Evolutionary conservation across 2,888 invertebrate species (phyloP), one percentile per base, ranked within the genome.

Genomic region (Dasypogon diadema): DNA sequence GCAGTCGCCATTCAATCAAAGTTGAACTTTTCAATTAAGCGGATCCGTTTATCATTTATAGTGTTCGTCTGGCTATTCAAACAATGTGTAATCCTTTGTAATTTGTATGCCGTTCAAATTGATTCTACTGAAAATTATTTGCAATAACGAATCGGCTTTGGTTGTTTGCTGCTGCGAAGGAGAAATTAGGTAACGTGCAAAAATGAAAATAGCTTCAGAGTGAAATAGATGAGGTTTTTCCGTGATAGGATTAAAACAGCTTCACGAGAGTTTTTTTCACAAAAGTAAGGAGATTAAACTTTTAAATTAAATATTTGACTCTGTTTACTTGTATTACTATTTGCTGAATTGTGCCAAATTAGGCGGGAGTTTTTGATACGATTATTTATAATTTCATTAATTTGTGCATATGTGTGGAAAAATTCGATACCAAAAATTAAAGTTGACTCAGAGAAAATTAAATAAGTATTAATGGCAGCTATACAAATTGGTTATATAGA

Each of bases 41-140:
- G 34, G 5, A 10, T 10, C 5, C 34, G 34, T 30, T 30, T 30
- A 30, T 30, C 34, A 30, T 30, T 30, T 30, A 30, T 10, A 1
- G 34, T 30, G 34, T 30, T 58, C 58, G 58, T 58, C 30, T 58
- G 58, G 26, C 26, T 58, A 24, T 58, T 26, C 30, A 58, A 58
- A 58, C 58, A 58, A 58, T 26, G 34, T 14, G 24, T 14, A 58
- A 26, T 26, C 58, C 30, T 58, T 58, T 58, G 58, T 16, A 58
- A 58, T 58, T 58, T 58, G 34, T 30, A 14, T 14, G 48, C 58
- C 16, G 30, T 58, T 14, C 58, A 14, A 30, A 30, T 58, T 30
- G 58, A 26, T 58, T 24, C 26, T 24, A n/a, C 16, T 24, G 58
- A 8, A 30, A 58, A 58, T 58, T 58, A 26, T 58, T 58, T 58